Evolutionary conservation across 2,797 vertebrate genomes (phyloP).

Genomic region (Calcarius lapponicus): DNA sequence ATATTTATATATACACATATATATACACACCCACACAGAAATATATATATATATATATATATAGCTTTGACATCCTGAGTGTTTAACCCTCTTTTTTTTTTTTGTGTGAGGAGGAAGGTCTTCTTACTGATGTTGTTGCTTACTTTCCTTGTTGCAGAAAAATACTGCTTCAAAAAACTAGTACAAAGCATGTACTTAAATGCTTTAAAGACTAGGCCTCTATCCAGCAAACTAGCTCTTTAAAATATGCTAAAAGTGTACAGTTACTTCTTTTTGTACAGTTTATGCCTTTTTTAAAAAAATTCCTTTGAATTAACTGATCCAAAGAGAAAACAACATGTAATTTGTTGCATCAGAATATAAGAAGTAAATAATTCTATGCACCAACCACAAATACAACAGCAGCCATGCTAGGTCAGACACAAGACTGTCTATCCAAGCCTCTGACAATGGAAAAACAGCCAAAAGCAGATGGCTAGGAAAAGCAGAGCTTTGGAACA

Average conservation of each 20-base stretch:
- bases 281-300: not conserved
- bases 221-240: not conserved
- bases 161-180: not conserved
- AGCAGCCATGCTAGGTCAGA: not conserved
- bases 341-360: not conserved
- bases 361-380: not conserved
- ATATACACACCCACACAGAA: accelerated
- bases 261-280: not conserved
- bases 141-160: not conserved
- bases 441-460: not conserved
- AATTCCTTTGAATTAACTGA: not conserved
- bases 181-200: not conserved
- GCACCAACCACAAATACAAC: not conserved
- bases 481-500: not conserved
- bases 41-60: accelerated
- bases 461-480: not conserved
- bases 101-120: not conserved
- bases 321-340: not conserved
- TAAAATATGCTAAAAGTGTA: not conserved
- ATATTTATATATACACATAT: accelerated
- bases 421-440: not conserved
- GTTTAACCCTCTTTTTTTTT: not conserved
- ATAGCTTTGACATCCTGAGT: not conserved
- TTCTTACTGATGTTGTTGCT: not conserved
- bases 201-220: not conserved